Conservation (phyloP, 1,140 invertebrate genomes). For the Solenopsis fugax region DNA sequence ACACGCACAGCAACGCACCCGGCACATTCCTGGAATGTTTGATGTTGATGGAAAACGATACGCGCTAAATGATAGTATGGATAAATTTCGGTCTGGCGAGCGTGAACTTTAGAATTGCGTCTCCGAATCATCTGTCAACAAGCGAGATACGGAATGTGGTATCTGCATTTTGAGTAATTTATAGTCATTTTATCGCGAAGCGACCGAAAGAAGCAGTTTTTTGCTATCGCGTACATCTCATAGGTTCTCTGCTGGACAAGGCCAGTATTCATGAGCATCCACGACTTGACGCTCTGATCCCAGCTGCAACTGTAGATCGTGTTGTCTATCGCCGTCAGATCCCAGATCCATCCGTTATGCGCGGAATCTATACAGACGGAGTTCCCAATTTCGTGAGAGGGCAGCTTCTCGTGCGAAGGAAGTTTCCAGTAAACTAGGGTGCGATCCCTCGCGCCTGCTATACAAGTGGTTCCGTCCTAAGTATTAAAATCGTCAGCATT, state of each 20-base stretch:
- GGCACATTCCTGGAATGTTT: slow-evolving; percentile 70
- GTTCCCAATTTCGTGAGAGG: slow-evolving; percentile 38
- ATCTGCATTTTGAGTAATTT: slow-evolving; percentile 4
- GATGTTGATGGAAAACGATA: slow-evolving; percentile 5
- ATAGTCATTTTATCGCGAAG: slow-evolving; percentile 41
- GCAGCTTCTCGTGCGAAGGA: slow-evolving; percentile 50
- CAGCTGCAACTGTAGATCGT: slow-evolving; percentile 84
- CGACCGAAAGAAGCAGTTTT: slow-evolving; percentile 43
- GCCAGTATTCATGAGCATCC: slow-evolving; percentile 75
- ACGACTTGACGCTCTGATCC: slow-evolving; percentile 82
- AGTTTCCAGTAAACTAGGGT: slow-evolving; percentile 79
- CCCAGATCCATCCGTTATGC: slow-evolving; percentile 85
- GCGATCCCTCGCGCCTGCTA: slow-evolving; percentile 83
- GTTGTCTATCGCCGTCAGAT: slow-evolving; percentile 79
- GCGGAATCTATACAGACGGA: slow-evolving; percentile 68
- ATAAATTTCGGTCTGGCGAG: slow-evolving; percentile 27
- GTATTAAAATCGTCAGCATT: slow-evolving; percentile 16
- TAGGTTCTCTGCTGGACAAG: slow-evolving; percentile 77
- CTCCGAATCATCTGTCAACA: not conserved
- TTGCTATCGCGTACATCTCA: slow-evolving; percentile 74
- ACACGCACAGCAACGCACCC: slow-evolving; percentile 79
- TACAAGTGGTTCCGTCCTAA: slow-evolving; percentile 80
- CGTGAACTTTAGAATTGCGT: slow-evolving; percentile 38
- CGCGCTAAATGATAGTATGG: not conserved
- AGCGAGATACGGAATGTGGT: not conserved